Evolutionary conservation across 2,797 vertebrate species (phyloP).

Genomic region (Coilia nasus): DNA sequence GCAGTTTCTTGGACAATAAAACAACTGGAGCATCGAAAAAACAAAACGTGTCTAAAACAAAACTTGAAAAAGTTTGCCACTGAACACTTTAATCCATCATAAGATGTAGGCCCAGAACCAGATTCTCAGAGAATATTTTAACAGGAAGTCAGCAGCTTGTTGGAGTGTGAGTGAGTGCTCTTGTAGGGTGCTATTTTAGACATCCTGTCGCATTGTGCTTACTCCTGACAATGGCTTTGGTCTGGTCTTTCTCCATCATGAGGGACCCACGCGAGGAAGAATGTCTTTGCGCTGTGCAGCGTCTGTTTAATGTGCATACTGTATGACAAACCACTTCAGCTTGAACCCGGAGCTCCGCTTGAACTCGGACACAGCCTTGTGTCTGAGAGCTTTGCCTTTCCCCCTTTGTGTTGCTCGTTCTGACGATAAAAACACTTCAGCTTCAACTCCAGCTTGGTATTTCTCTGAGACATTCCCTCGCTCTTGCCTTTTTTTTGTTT

Average conservation of each 20-base stretch:
- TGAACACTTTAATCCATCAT: not conserved
- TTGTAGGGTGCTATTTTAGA: slow-evolving; percentile 19
- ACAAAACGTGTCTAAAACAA: not conserved
- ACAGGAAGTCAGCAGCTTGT: not conserved
- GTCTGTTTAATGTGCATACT: slow-evolving; percentile 16
- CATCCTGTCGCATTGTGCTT: not conserved
- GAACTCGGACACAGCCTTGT: not conserved
- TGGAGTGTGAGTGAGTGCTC: not conserved
- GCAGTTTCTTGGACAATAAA: slow-evolving; percentile 4
- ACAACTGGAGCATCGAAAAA: not conserved
- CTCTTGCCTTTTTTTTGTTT: not conserved
- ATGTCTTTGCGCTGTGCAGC: not conserved
- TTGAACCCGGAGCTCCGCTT: not conserved
- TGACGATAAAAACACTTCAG: not conserved
- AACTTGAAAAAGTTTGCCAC: not conserved
- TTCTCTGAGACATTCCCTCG: not conserved
- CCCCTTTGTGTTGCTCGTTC: not conserved
- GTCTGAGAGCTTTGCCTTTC: not conserved
- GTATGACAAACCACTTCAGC: slow-evolving; percentile 15
- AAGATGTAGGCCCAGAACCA: not conserved
- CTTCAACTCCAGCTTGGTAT: not conserved
- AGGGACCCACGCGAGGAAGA: not conserved
- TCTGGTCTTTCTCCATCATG: not conserved
- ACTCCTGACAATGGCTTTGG: not conserved
- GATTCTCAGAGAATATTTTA: not conserved